Evolutionary conservation across 2,888 invertebrate genomes (phyloP).

Genomic region (Noctua fimbriata): DNA sequence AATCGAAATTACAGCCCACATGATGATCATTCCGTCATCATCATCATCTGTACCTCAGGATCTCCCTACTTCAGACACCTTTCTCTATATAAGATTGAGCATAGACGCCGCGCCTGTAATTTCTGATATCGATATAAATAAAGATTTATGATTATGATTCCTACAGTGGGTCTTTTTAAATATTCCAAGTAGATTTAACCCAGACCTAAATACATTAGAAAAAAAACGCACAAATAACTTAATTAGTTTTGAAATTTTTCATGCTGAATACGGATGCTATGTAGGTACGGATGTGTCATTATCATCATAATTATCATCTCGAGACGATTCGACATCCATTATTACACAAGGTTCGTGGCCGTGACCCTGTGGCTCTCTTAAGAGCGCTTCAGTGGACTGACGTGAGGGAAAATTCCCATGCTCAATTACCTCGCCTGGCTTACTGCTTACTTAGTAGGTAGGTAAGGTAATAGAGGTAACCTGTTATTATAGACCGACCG

Average conservation of each 20-base stretch:
- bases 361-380: constrained; percentile 8
- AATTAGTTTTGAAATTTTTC: neutral
- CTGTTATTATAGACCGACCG: neutral
- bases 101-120: too few species aligned
- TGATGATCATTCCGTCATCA: neutral
- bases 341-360: neutral
- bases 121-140: too few species aligned
- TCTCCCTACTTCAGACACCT: too few species aligned
- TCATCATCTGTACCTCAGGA: too few species aligned
- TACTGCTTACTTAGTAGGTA: neutral
- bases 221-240: neutral
- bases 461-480: neutral
- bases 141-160: too few species aligned
- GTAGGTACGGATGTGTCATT: neutral
- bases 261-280: neutral
- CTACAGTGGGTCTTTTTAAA: neutral
- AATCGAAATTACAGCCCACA: constrained; percentile 19
- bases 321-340: neutral
- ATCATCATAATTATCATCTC: neutral
- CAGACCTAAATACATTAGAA: neutral
- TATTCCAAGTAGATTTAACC: neutral
- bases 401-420: constrained; percentile 30
- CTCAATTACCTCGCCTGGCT: constrained; percentile 25
- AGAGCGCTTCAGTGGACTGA: neutral
- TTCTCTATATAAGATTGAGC: too few species aligned